Conservation (phyloP, 2,797 vertebrate species). For the Sciurus vulgaris region DNA sequence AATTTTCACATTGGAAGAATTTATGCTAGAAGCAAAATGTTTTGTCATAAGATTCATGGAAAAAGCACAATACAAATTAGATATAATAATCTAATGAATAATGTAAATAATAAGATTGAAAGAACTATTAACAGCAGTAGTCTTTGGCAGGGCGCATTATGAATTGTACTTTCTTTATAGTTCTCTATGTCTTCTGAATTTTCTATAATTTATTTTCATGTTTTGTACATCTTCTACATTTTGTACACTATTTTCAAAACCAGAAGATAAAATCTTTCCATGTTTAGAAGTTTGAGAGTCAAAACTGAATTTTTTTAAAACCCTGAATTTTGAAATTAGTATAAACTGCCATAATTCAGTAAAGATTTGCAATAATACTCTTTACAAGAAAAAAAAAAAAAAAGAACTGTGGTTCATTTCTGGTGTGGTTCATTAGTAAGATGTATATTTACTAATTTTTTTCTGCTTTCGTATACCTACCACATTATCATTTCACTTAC, state of each 20-base stretch:
- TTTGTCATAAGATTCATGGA: neutral
- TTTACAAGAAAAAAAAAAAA: neutral
- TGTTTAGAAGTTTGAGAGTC: constrained; percentile 33
- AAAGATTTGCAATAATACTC: neutral
- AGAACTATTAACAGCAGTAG: neutral
- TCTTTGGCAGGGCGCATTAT: neutral
- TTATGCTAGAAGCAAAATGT: constrained; percentile 14
- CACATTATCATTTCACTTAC: constrained; percentile 11
- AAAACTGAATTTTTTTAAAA: neutral
- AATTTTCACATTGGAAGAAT: constrained; percentile 37
- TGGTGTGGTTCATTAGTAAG: too few relatives aligned
- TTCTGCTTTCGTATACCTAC: neutral
- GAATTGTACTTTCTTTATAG: neutral
- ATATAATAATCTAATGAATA: neutral
- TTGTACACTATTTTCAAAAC: constrained; percentile 49
- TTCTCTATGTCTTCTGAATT: constrained; percentile 12
- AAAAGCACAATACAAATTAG: neutral
- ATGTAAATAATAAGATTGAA: constrained; percentile 1
- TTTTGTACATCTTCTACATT: constrained; percentile 53
- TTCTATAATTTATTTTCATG: constrained; percentile 8
- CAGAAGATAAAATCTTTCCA: constrained; percentile 19
- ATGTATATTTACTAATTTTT: neutral
- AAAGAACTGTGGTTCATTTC: neutral
- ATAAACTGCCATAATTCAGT: neutral
- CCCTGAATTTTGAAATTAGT: neutral